phyloP scores from a whole-genome alignment of 1,140 invertebrate species.

The Brachionus calyciflorus region DNA sequence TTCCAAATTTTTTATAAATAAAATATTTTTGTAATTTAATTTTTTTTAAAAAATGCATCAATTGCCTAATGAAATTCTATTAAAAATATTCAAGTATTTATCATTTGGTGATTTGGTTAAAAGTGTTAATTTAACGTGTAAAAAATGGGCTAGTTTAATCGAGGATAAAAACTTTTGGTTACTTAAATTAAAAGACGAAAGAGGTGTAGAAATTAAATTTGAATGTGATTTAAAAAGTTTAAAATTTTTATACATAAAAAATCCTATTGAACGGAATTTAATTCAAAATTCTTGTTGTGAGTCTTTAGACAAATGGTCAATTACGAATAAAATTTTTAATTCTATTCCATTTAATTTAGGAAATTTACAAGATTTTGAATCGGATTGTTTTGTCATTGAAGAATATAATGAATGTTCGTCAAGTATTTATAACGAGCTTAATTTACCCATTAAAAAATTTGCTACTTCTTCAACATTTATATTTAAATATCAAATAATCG shows the following conservation, averaged over 20 bases:
- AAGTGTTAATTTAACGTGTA: neutral
- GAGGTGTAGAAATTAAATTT: neutral
- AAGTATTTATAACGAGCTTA: neutral
- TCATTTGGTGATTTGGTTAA: neutral
- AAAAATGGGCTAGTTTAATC: neutral
- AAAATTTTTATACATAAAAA: neutral
- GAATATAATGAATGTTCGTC: neutral
- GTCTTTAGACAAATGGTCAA: neutral
- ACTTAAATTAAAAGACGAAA: neutral
- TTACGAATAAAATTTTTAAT: neutral
- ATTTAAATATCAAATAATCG: conserved; percentile 23
- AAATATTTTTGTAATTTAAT: too few relatives aligned
- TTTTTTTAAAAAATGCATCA: too few relatives aligned
- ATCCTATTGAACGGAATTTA: neutral
- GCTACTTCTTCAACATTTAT: neutral
- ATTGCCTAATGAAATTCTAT: conserved; percentile 18
- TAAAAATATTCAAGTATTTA: neutral
- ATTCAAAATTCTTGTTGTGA: neutral
- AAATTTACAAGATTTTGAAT: too few relatives aligned
- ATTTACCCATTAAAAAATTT: conserved; percentile 7
- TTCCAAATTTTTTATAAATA: neutral
- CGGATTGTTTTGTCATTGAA: neutral
- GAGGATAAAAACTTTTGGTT: neutral
- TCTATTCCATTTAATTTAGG: too few relatives aligned
- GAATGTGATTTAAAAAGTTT: neutral